Base-by-base conservation (phyloP, 2,797 vertebrate genomes). In the Leptoclinus maculatus region DNA sequence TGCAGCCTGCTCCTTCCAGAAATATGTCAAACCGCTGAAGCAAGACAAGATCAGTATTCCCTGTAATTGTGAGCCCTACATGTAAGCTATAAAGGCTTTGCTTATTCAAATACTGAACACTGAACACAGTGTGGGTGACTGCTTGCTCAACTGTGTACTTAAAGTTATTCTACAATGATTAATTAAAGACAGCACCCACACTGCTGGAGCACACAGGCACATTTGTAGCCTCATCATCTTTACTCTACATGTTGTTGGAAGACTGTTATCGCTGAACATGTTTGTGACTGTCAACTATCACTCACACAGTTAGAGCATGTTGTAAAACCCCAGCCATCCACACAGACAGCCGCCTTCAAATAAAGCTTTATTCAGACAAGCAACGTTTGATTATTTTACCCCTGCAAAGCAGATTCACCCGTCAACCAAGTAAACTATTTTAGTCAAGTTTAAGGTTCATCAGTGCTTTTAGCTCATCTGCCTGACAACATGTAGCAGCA, bases 101-200 rank as follows among this genome's bases (percentile, higher is more conserved):
- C 59, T 80, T 27, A 81, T 79, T 86, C 69, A 79, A 69, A 78
- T 27, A 72, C 32, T 51, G 66, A 74, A 74, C 34, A 51, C 39
- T 58, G 59, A 57, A n/a, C n/a, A n/a, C n/a, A n/a, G 74, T 60
- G 79, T 70, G 71, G 72, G 68, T 69, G 72, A 72, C 78, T 67
- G 64, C 54, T 59, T 64, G 68, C 57, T 75, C 65, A 49, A 66
- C 79, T 83, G 76, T 80, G 71, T 57, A 25, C 66, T 75, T 51
- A 67, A 84, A 83, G 73, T 80, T 81, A 67, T 67, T 80, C 76
- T 71, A 77, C 67, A 72, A 47, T 78, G 71, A 87, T 89, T 87
- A 85, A 87, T 83, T 85, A 73, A 89, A 90, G 75, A 41, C 73
- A 68, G 67, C 66, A 70, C 74, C 77, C 67, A 71, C 68, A 68